Evolutionary conservation across 2,888 invertebrate genomes (phyloP).

Genomic region (Muschampia staudingeri): DNA sequence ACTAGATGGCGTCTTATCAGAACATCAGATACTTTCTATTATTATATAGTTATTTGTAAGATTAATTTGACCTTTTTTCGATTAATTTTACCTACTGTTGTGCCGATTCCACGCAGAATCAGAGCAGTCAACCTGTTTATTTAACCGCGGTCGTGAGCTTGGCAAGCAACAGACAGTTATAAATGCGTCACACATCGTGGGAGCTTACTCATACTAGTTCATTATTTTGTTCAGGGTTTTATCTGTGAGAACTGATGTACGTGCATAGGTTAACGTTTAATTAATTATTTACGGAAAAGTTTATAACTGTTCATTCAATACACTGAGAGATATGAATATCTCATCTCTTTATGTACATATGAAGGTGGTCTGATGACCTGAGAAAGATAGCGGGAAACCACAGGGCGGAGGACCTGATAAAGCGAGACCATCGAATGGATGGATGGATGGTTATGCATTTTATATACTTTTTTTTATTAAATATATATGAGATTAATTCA

Average conservation of each 20-base stretch:
- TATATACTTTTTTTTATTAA: no score
- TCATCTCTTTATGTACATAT: not conserved
- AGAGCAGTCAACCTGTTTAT: conserved; percentile 47
- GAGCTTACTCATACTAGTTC: conserved; percentile 36
- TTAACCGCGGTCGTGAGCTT: conserved; percentile 45
- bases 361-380: no score
- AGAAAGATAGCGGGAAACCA: no score
- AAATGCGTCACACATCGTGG: conserved; percentile 56
- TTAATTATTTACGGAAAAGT: not conserved
- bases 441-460: no score
- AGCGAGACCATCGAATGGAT: no score
- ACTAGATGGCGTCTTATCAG: no score
- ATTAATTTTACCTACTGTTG: not conserved
- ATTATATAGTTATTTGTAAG: not conserved
- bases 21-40: not conserved
- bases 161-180: conserved; percentile 47
- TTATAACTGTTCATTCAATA: not conserved
- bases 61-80: not conserved
- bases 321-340: not conserved
- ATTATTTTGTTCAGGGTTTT: not conserved
- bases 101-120: conserved; percentile 17
- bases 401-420: no score
- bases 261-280: not conserved
- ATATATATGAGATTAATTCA: no score
- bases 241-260: not conserved